These are phyloP conservation scores for Glaucomys volans DNA, from an alignment of 2,113 vertebrate species.

Conservation along the genomic window DNA sequence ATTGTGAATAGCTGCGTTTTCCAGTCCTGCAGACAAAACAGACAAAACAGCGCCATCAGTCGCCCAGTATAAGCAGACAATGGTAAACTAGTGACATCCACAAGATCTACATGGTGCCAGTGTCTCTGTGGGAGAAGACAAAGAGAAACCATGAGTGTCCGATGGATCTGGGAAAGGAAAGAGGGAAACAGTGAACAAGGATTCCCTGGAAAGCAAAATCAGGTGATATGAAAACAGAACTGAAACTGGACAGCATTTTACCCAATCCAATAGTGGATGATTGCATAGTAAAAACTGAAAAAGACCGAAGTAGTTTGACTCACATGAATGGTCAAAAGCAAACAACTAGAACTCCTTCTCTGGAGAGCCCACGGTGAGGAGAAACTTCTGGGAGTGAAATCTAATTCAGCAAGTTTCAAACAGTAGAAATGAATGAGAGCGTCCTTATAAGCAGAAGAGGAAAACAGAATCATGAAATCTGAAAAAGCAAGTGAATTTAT, in stretches of 20 bases:
- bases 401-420: neutral
- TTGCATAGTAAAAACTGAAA: neutral
- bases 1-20: too few species aligned
- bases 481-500: neutral
- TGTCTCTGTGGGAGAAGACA: neutral
- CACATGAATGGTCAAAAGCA: neutral
- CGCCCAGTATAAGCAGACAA: neutral
- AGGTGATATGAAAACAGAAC: neutral
- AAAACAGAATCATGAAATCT: neutral
- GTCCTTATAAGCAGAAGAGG: neutral
- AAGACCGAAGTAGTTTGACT: neutral
- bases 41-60: neutral
- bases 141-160: neutral
- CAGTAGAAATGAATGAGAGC: neutral
- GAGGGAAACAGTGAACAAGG: neutral
- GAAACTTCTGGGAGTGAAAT: neutral
- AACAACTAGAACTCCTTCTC: neutral
- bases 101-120: neutral
- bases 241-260: neutral
- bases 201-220: neutral
- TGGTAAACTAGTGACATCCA: neutral
- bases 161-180: neutral
- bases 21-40: too few species aligned
- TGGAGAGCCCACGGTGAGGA: neutral
- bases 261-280: neutral